A percentile compares a stretch with the other conserved stretches of the same genome.
Evolutionary conservation across 2,797 vertebrate species (phyloP).

Genomic region (Champsocephalus esox): DNA sequence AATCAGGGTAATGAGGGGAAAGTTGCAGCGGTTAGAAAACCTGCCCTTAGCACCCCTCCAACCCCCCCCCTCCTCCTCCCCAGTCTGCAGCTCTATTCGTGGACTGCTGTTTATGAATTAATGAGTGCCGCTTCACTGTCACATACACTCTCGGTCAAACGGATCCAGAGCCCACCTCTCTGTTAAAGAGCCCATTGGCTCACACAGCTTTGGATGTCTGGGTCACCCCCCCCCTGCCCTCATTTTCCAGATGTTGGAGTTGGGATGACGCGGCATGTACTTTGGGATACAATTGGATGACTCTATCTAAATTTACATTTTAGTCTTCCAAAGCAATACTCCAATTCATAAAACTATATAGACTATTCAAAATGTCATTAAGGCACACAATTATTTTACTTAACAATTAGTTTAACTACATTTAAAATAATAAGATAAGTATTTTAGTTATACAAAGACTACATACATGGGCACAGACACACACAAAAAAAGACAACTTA

Average conservation of each 20-base stretch:
- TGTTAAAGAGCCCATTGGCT: conserved; percentile 33
- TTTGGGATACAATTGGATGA: not conserved
- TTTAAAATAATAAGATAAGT: too few relatives aligned
- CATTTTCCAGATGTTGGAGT: conserved; percentile 1
- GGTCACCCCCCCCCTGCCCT: not conserved
- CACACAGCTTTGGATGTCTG: not conserved
- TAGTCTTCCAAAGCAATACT: not conserved
- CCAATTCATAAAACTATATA: not conserved
- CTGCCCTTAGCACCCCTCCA: conserved; percentile 45
- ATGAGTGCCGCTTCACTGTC: conserved; percentile 69
- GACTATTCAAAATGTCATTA: not conserved
- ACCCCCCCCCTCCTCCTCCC: conserved; percentile 26
- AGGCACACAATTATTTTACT: not conserved
- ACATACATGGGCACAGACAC: too few relatives aligned
- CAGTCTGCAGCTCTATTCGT: conserved; percentile 69
- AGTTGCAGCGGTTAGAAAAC: conserved; percentile 70
- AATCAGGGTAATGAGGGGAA: conserved; percentile 74
- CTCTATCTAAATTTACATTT: not conserved
- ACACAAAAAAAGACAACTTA: too few relatives aligned
- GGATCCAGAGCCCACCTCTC: conserved; percentile 24
- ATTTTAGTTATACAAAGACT: too few relatives aligned
- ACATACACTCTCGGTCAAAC: conserved; percentile 58
- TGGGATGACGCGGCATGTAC: not conserved
- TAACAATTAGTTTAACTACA: too few relatives aligned
- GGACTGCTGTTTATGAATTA: conserved; percentile 79